A percentile compares a stretch with the other conserved stretches of the same genome.
phyloP scores from a whole-genome alignment of 2,888 invertebrate genomes.

The Patella depressa region DNA sequence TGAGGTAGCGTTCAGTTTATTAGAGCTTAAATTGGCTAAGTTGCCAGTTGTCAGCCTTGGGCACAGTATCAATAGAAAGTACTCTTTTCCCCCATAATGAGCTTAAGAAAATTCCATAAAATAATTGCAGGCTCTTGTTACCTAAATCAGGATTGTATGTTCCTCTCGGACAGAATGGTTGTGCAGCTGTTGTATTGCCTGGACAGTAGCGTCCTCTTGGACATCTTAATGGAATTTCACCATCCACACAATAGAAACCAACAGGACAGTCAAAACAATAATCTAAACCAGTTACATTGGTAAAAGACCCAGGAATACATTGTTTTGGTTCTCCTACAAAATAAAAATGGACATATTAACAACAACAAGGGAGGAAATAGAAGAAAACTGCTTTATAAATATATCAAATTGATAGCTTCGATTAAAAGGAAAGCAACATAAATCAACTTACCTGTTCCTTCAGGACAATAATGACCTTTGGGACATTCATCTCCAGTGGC shows the following conservation, averaged over 20 bases:
- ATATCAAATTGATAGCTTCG: no score
- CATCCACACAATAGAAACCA: conserved; percentile 65
- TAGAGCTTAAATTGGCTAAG: no score
- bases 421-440: neutral
- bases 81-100: no score
- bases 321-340: conserved; percentile 52
- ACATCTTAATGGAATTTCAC: conserved; percentile 55
- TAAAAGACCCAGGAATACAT: conserved; percentile 63
- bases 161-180: conserved; percentile 63
- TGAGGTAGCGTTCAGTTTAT: no score
- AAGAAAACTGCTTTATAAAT: no score
- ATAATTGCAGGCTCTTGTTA: conserved; percentile 19
- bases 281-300: conserved; percentile 55
- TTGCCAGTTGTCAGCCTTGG: no score
- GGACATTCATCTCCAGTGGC: conserved; percentile 66
- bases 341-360: conserved; percentile 6
- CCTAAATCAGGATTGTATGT: conserved; percentile 65
- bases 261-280: conserved; percentile 61
- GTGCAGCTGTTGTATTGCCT: conserved; percentile 61
- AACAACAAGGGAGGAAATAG: no score
- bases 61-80: no score
- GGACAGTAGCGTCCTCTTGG: conserved; percentile 67
- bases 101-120: no score
- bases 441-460: conserved; percentile 53
- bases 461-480: conserved; percentile 64